Evolutionary conservation across 2,888 invertebrate species (phyloP).

Genomic region (Drosophila nigricruria): DNA sequence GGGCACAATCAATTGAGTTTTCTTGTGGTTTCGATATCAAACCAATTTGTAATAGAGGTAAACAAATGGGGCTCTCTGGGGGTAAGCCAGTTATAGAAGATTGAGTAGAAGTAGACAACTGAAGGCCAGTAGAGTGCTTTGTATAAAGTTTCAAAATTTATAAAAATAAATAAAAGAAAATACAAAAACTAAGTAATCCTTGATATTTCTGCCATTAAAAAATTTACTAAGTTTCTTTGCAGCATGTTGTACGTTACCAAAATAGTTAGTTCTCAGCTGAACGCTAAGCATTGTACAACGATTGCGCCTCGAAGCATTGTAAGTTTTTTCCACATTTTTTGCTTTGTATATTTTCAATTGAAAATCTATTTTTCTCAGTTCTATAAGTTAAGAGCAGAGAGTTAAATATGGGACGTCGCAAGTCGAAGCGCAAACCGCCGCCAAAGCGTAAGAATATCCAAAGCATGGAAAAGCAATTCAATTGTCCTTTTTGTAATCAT

Average conservation of each 20-base stretch:
- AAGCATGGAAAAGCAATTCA: constrained; percentile 97
- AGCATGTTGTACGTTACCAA: neutral
- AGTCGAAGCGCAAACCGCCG: constrained; percentile 98
- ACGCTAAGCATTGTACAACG: constrained; percentile 5
- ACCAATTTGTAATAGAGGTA: constrained; percentile 1
- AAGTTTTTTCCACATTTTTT: constrained; percentile 3
- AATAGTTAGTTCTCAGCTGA: constrained; percentile 11
- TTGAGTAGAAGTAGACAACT: neutral
- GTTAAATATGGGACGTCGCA: constrained; percentile 94
- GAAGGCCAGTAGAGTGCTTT: neutral
- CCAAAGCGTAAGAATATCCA: constrained; percentile 95
- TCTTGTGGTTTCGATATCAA: constrained; percentile 35
- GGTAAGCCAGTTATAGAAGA: neutral
- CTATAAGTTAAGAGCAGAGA: neutral
- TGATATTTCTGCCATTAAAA: neutral
- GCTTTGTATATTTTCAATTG: neutral
- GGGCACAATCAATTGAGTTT: constrained; percentile 45
- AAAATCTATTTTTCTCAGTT: neutral
- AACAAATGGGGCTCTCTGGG: neutral
- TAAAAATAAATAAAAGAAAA: neutral
- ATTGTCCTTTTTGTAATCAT: constrained; percentile 99
- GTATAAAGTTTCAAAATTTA: neutral
- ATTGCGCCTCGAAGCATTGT: neutral
- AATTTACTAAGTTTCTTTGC: neutral
- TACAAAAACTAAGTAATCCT: constrained; percentile 7